A percentile compares a stretch with the other conserved stretches of the same genome.
These are phyloP conservation scores for Holcopasites calliopsidis DNA, from an alignment of 1,140 invertebrate genomes.

Conservation along the genomic window DNA sequence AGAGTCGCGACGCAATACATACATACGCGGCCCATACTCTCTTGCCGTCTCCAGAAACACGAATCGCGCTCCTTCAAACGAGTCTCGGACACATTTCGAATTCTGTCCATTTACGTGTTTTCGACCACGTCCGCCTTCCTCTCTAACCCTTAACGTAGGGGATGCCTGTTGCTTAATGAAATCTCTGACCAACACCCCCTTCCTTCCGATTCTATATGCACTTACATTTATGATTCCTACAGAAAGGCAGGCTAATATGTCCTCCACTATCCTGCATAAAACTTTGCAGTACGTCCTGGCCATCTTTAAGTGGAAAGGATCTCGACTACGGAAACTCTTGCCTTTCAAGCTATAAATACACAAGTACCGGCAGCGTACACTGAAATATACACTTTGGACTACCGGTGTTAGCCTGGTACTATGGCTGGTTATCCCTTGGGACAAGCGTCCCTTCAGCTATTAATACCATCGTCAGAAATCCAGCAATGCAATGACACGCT, in stretches of 20 bases:
- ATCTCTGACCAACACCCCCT: not conserved
- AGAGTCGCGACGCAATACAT: too few relatives aligned
- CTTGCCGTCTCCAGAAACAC: not conserved
- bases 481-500: not conserved
- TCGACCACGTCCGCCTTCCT: not conserved
- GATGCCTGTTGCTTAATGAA: conserved; percentile 22
- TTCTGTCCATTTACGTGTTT: not conserved
- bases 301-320: not conserved
- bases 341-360: conserved; percentile 9
- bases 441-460: not conserved
- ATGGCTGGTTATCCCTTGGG: not conserved
- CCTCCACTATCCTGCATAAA: not conserved
- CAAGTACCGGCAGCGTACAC: too few relatives aligned
- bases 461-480: not conserved
- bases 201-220: not conserved
- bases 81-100: not conserved
- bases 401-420: not conserved
- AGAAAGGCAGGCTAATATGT: not conserved
- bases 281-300: not conserved
- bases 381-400: conserved; percentile 4
- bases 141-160: too few relatives aligned
- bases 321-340: conserved; percentile 1
- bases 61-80: not conserved
- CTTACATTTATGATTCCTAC: not conserved
- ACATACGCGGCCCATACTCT: not conserved